Evolutionary conservation across 2,113 vertebrate genomes (phyloP).

Genomic region (Anser cygnoides): DNA sequence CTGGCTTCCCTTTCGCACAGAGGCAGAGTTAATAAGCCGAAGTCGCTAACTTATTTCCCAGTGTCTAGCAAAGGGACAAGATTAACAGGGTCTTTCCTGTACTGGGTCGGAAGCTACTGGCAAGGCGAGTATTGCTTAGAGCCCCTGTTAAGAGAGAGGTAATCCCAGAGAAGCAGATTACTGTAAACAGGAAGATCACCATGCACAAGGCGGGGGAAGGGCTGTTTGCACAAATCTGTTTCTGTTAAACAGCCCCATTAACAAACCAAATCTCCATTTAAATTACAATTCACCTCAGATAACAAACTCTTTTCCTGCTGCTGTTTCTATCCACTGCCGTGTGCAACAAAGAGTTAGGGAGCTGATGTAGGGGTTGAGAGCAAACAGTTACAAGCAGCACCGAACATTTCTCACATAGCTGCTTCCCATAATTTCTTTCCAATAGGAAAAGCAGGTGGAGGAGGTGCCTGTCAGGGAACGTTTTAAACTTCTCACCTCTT

Average conservation of each 20-base stretch:
- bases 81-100: slow-evolving; percentile 52
- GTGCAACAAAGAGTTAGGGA: not conserved
- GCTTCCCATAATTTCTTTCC: not conserved
- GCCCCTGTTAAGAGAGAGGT: slow-evolving; percentile 49
- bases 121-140: slow-evolving; percentile 20
- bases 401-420: not conserved
- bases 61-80: not conserved
- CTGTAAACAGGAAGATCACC: slow-evolving; percentile 71
- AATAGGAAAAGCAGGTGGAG: not conserved
- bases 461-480: not conserved
- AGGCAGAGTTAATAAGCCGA: not conserved
- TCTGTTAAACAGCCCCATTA: slow-evolving; percentile 62
- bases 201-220: slow-evolving; percentile 33
- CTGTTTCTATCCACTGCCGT: not conserved
- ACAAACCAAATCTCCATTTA: slow-evolving; percentile 53
- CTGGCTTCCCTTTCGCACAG: not conserved
- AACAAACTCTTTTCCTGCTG: not conserved
- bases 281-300: not conserved
- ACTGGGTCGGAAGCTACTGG: slow-evolving; percentile 30
- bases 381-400: not conserved
- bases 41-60: not conserved
- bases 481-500: slow-evolving; percentile 42
- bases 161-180: slow-evolving; percentile 77
- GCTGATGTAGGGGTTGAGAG: not conserved
- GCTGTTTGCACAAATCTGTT: slow-evolving; percentile 55